phyloP scores from a whole-genome alignment of 2,888 invertebrate species.

The Glyphotaelius pellucidus region DNA sequence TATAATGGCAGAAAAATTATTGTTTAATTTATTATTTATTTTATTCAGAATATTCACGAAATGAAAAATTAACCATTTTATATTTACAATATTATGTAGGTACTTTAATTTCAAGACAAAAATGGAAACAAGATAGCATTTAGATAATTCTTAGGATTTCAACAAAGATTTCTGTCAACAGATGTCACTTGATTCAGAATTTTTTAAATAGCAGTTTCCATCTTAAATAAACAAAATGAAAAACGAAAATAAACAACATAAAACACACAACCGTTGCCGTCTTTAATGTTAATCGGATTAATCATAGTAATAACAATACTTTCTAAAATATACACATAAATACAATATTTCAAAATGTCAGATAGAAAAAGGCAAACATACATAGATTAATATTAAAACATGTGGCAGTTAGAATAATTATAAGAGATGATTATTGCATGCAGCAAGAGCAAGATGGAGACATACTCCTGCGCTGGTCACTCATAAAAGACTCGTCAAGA shows the following conservation, averaged over 20 bases:
- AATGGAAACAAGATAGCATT: background rate
- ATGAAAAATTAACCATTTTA: background rate
- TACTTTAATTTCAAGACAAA: background rate
- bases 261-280: slow-evolving; percentile 32
- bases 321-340: background rate
- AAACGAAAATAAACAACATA: slow-evolving; percentile 16
- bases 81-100: background rate
- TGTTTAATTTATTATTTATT: background rate
- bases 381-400: slow-evolving; percentile 17
- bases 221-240: background rate
- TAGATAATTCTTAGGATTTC: background rate
- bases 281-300: slow-evolving; percentile 28
- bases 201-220: background rate
- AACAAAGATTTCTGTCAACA: slow-evolving; percentile 2
- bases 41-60: background rate
- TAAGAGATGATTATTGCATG: slow-evolving; percentile 49
- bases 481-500: slow-evolving; percentile 39
- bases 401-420: slow-evolving; percentile 26
- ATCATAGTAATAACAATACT: slow-evolving; percentile 4
- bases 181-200: background rate
- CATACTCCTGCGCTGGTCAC: slow-evolving; percentile 29
- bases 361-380: background rate
- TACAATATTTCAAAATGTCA: slow-evolving; percentile 21
- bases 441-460: slow-evolving; percentile 62
- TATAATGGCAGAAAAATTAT: slow-evolving; percentile 21